A percentile compares a stretch with the other conserved stretches of the same genome.
Evolutionary conservation across 2,888 invertebrate genomes (phyloP).

Genomic region (Bruchidius siliquastri): DNA sequence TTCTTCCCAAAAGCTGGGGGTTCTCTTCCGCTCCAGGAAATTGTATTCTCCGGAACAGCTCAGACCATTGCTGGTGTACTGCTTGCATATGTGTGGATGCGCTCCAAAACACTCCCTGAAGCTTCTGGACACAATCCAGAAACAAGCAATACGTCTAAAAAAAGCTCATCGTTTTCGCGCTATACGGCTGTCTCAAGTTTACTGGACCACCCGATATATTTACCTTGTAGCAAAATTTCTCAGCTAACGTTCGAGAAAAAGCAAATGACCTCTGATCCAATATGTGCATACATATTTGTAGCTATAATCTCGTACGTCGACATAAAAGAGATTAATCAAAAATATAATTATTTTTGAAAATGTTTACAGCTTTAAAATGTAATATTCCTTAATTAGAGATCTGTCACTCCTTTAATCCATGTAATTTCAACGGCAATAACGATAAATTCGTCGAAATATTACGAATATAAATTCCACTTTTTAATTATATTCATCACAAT

Average conservation of each 20-base stretch:
- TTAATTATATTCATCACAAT: constrained; percentile 39
- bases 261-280: not conserved
- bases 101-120: too few species aligned
- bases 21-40: too few species aligned
- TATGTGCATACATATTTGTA: not conserved
- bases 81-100: too few species aligned
- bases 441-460: constrained; percentile 27
- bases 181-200: not conserved
- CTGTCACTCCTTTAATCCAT: constrained; percentile 18
- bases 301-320: not conserved
- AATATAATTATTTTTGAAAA: not conserved
- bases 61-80: too few species aligned
- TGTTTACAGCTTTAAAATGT: constrained; percentile 12
- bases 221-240: not conserved
- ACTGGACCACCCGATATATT: not conserved
- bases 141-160: too few species aligned
- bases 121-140: too few species aligned
- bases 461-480: constrained; percentile 27
- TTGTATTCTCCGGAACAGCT: too few species aligned
- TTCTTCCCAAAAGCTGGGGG: too few species aligned
- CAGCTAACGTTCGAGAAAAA: not conserved
- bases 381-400: constrained; percentile 22
- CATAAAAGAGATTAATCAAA: not conserved
- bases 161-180: too few species aligned
- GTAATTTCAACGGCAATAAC: constrained; percentile 25